phyloP scores from a whole-genome alignment of 2,113 vertebrate species.

The Barbus barbus region DNA sequence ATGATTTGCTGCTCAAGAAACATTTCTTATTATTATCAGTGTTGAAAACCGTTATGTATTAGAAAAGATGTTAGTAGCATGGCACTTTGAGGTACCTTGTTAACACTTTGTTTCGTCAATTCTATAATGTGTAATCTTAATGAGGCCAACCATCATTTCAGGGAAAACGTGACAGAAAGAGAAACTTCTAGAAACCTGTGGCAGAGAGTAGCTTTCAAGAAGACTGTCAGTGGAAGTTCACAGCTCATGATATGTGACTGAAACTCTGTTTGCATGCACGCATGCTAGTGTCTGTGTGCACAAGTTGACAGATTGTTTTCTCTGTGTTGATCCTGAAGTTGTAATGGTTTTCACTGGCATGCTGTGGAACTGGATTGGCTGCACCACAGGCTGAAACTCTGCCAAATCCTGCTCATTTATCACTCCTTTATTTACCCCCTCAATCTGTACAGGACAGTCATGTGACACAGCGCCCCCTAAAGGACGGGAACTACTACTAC shows the following conservation, averaged over 20 bases:
- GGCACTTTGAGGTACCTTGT: background rate
- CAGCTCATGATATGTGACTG: background rate
- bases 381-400: too few relatives aligned
- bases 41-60: background rate
- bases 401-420: too few relatives aligned
- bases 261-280: background rate
- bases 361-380: too few relatives aligned
- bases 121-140: background rate
- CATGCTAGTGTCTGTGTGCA: background rate
- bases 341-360: slow-evolving; percentile 79
- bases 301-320: slow-evolving; percentile 46
- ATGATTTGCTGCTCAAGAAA: background rate
- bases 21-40: background rate
- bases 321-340: slow-evolving; percentile 39
- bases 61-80: background rate
- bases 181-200: background rate
- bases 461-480: slow-evolving; percentile 36
- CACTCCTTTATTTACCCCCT: slow-evolving; percentile 18
- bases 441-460: background rate
- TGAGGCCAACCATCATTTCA: background rate
- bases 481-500: background rate
- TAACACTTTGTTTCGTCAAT: too few relatives aligned
- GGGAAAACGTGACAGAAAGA: background rate
- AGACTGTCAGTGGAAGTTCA: background rate
- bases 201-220: background rate